Base-by-base conservation (phyloP, 2,888 invertebrate genomes). In the Drosophila longiperda region DNA sequence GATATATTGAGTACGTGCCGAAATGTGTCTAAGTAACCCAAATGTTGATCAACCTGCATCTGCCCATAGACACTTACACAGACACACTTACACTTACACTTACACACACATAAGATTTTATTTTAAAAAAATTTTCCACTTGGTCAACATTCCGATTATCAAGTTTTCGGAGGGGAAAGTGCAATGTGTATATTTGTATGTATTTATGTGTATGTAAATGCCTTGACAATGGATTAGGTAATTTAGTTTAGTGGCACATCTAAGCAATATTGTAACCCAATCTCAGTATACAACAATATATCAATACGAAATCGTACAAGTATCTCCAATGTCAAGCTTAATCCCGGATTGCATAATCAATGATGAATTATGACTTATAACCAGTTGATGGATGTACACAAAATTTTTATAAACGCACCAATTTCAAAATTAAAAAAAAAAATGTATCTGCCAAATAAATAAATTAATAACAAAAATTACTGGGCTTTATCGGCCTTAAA, bases 121-220 rank as follows among this genome's bases (percentile, higher is more conserved):
- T 67, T 75, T 76, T 53, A 20, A 53, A 73, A 73, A 70, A 86
- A 82, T 82, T 86, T 84, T 84, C 83, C 83, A 80, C 80, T 84
- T 73, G 70, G 68, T 80, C 72, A 66, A 73, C 75, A 83, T 82
- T 79, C 77, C 72, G 66, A 42, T 63, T 72, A 54, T 70, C 61
- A 57, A 73, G 65, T 67, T 76, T 62, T 53, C 34, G 63, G 40
- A 70, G 66, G 74, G 73, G 78, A 77, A 78, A 77, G 77, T 78
- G 78, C 52, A 69, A 48, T 58, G 36, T 48, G 57, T 12, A 38
- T 66, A 48, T 50, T 7, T 55, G 38, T 54, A 7, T 29, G 8
- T 32, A 20, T 20, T 32, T 32, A 15, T 45, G 29, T 53, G 36
- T 33, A 33, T 50, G 58, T 38, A 17, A 34, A 66, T 50, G 50